Evolutionary conservation across 2,888 invertebrate species (phyloP).

Genomic region (Papilio protenor): DNA sequence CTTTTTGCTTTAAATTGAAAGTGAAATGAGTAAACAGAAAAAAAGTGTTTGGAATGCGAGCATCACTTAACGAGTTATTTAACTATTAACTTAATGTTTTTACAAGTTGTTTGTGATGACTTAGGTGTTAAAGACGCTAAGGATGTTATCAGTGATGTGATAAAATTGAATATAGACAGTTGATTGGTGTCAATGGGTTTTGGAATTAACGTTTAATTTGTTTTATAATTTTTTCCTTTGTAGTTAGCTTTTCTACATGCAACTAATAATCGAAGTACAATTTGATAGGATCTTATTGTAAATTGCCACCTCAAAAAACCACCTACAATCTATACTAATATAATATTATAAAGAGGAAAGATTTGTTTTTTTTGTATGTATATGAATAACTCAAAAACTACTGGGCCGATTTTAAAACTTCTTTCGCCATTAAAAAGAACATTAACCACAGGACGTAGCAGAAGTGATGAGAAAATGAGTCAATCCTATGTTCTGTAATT

Average conservation of each 20-base stretch:
- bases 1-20: slow-evolving; percentile 44
- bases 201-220: slow-evolving; percentile 8
- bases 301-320: no score
- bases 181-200: slow-evolving; percentile 33
- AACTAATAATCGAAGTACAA: no score
- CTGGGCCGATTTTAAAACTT: no score
- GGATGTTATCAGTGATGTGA: slow-evolving; percentile 28
- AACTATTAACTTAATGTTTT: slow-evolving; percentile 43
- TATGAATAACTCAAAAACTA: no score
- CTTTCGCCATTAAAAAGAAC: no score
- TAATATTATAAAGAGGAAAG: no score
- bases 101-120: slow-evolving; percentile 31
- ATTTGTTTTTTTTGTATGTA: no score
- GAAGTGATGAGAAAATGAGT: not conserved
- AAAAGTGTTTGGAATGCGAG: slow-evolving; percentile 45
- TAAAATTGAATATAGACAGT: slow-evolving; percentile 11
- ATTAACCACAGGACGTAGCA: no score
- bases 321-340: no score
- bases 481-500: not conserved
- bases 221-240: slow-evolving; percentile 48
- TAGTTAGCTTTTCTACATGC: not conserved
- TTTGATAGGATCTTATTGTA: no score
- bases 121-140: slow-evolving; percentile 34
- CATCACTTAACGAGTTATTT: slow-evolving; percentile 46
- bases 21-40: slow-evolving; percentile 41